Conservation (phyloP, 2,113 vertebrate species). For the Thomomys bottae region DNA sequence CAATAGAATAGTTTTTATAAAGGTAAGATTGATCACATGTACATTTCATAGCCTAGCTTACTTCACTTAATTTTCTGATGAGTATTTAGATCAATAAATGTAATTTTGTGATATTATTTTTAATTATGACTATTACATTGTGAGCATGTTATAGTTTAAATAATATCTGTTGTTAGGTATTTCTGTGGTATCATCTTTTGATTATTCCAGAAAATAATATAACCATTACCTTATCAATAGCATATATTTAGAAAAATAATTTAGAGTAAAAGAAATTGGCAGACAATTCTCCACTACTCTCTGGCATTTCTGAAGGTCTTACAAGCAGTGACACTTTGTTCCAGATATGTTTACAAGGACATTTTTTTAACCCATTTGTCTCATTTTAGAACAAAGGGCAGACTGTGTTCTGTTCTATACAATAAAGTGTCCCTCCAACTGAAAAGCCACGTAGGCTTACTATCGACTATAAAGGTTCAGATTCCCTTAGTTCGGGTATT, state of each 20-base stretch:
- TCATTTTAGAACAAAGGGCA: conserved; percentile 8
- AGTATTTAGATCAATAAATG: conserved; percentile 19
- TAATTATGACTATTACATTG: conserved; percentile 28
- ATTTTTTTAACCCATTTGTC: background rate
- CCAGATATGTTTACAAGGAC: background rate
- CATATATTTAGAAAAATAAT: conserved; percentile 37
- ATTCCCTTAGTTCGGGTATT: background rate
- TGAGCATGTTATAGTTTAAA: conserved; percentile 12
- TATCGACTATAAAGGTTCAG: background rate
- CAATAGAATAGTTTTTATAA: conserved; percentile 36
- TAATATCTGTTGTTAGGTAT: background rate
- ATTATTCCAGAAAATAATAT: conserved; percentile 8
- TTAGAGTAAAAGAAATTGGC: conserved; percentile 31
- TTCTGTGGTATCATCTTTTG: conserved; percentile 37
- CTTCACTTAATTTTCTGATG: conserved; percentile 45
- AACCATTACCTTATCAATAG: background rate
- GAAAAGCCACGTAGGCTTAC: background rate
- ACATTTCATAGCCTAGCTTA: conserved; percentile 22
- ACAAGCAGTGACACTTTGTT: conserved; percentile 4
- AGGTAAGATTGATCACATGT: background rate
- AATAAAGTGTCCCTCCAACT: background rate
- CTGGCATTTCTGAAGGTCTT: background rate
- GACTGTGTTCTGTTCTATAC: background rate
- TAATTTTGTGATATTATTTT: conserved; percentile 4
- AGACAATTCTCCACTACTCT: background rate